Base-by-base conservation (phyloP, 2,113 vertebrate species). In the Pampusana beccarii region DNA sequence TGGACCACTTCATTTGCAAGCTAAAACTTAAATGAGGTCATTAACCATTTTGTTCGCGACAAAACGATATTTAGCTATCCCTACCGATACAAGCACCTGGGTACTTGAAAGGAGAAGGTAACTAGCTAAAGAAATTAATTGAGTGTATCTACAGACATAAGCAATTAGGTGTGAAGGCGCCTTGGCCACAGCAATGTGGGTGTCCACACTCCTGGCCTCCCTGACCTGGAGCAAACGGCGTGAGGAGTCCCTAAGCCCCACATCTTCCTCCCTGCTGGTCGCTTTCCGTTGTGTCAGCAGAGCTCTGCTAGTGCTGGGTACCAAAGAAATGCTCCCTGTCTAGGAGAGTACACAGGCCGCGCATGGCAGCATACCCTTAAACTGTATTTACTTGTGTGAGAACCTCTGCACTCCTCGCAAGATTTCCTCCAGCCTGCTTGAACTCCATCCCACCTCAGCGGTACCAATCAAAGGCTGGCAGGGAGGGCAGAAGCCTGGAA, bases 201-300 rank as follows among this genome's bases (percentile, higher is more conserved):
- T 14, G 48, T 24, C 31, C n/a, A 84, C 29, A 11, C 5, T 66
- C 9, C 58, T 42, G 19, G 14, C 31, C 15, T 72, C 53, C 61
- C 36, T 25, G 15, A 46, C 15, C 3, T 26, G 38, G 14, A 84
- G 46, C 23, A 80, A 42, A n/a, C 31, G 21, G 20, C 50, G 58
- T 36, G 48, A 36, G 2, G 10, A 66, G 25, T n/a, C 10, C 10
- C 12, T 0, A 0, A 18, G 8, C 24, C 10, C 8, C 50, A 64
- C 6, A 10, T 16, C 44, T 75, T 64, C 17, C 17, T 90, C 20
- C 29, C 25, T 62, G 29, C 9, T 29, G 12, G 3, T 40, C 42
- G 42, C 16, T 57, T 60, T 36, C 23, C 38, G 6, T 60, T 60
- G 29, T n/a, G 40, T 24, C 33, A 71, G 38, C 18, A 48, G 34